Evolutionary conservation across 2,113 vertebrate genomes (phyloP), one percentile per base, ranked within the genome.

Genomic region (Pluvialis apricaria): DNA sequence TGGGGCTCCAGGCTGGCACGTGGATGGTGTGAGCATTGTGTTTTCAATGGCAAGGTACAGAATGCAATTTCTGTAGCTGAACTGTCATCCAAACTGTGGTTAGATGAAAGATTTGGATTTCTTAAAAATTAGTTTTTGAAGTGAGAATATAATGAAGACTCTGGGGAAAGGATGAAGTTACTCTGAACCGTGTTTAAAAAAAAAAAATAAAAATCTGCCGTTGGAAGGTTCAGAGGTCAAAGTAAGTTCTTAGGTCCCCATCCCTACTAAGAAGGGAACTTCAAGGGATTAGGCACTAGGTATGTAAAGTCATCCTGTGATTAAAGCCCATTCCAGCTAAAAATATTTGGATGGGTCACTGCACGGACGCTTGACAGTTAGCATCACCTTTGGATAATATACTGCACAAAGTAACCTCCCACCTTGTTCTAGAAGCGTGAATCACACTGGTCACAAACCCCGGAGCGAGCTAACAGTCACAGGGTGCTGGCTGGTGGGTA

Each of bases 91-190:
- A 15, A 62, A 47, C 40, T 45, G 49, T 42, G 31, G 8, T 55
- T 65, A 57, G 83, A 34, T 3, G 10, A n/a, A 90, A 61, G 52
- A 17, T 25, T 22, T 1, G 36, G 61, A 73, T 51, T 44, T 58
- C 26, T 44, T 21, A 29, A n/a, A 75, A 73, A 32, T 4, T 31
- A 17, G 2, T 18, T 90, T 88, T 69, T 0, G 0, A 61, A 76
- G 28, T 31, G 32, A 82, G 47, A 51, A 10, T 73, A 9, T 77
- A 62, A 45, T 77, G 58, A 61, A 86, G 55, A 22, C 40, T 25
- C 18, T 29, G 36, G 8, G 21, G 32, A 76, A 61, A 54, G 28
- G 34, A 52, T 47, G 25, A 11, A 61, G 38, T 91, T 73, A 25
- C 54, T 83, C 51, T 47, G 60, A 88, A 17, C 24, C 64, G 44